phyloP scores from a whole-genome alignment of 2,888 invertebrate genomes.

The Hydraecia micacea region DNA sequence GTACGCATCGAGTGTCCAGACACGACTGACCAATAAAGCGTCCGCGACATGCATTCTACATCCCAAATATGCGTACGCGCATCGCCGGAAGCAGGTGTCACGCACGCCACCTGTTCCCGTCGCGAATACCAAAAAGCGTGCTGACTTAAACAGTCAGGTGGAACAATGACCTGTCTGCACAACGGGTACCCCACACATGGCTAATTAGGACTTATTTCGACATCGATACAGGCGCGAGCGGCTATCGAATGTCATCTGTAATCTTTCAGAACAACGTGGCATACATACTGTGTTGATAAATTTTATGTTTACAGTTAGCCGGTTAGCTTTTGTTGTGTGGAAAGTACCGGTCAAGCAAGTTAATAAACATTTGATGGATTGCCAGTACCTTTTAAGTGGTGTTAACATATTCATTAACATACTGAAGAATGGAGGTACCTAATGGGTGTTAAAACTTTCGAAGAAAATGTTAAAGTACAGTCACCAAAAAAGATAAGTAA shows the following conservation, averaged over 20 bases:
- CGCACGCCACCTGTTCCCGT: slow-evolving; percentile 80
- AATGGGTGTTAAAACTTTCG: slow-evolving; percentile 32
- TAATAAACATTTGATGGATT: slow-evolving; percentile 55
- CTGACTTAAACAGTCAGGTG: slow-evolving; percentile 57
- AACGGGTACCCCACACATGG: slow-evolving; percentile 58
- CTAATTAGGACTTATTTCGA: slow-evolving; percentile 67
- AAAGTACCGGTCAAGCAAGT: slow-evolving; percentile 41
- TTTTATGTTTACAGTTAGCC: slow-evolving; percentile 56
- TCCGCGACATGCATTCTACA: slow-evolving; percentile 67
- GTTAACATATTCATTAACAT: slow-evolving; percentile 50
- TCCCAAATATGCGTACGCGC: slow-evolving; percentile 75
- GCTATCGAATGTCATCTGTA: slow-evolving; percentile 58
- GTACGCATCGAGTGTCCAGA: slow-evolving; percentile 58
- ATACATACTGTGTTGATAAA: slow-evolving; percentile 49
- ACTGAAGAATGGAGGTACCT: slow-evolving; percentile 29
- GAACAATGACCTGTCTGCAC: slow-evolving; percentile 82
- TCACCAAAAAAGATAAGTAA: too few species aligned
- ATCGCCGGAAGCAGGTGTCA: slow-evolving; percentile 83
- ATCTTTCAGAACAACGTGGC: slow-evolving; percentile 49
- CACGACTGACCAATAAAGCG: slow-evolving; percentile 70
- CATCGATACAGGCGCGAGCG: slow-evolving; percentile 41
- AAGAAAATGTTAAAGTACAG: slow-evolving; percentile 5
- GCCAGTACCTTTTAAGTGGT: slow-evolving; percentile 45
- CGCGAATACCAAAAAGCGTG: slow-evolving; percentile 81
- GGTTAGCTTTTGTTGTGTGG: slow-evolving; percentile 49